Evolutionary conservation across 2,888 invertebrate genomes (phyloP), one percentile per base, ranked within the genome.

Genomic region (Nasonia oneida): DNA sequence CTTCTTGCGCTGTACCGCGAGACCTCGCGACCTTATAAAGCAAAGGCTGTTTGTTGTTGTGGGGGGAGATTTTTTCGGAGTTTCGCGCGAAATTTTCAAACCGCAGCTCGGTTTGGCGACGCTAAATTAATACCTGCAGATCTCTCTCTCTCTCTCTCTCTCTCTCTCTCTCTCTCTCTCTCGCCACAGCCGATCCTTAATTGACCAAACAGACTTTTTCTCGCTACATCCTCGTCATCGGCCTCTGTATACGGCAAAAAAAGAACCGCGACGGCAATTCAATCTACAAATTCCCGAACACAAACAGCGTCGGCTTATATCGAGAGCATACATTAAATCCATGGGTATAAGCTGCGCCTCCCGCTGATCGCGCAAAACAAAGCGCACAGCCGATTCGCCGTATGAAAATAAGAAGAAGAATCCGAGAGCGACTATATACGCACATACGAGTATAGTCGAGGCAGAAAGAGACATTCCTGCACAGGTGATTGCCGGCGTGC

Each of bases 401-500:
- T 15, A 37, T 37, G 37, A 37, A 37, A 37, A 37, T 37, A 42
- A 18, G 1, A 8, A 57, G 1, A 47, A 50, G 23, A 37, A 3
- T 57, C 29, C 29, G 1, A 70, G 71, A 23, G 29, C 18, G 29
- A 23, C 23, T 33, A 39, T 42, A 61, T 37, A 50, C 50, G 1
- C 18, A 18, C 18, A 53, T 53, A 53, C 1, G 15, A 15, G 29
- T 29, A 29, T 29, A 18, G 53, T 53, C 10, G 67, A 53, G 47
- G 37, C 6, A 18, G 53, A 78, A 64, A 73, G 18, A 53, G 37
- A 75, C 79, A 86, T 86, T 75, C 80, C 71, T n/a, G 81, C 81
- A 76, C 83, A 83, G 79, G 81, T 83, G 81, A 84, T 80, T 85
- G 14, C 29, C 81, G 76, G 23, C 81, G 70, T 37, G 78, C 33